Percentiles rank a stretch among this genome's conserved stretches.
These are phyloP conservation scores for Drosophila albomicans DNA, from an alignment of 1,140 invertebrate species.

Conservation along the genomic window DNA sequence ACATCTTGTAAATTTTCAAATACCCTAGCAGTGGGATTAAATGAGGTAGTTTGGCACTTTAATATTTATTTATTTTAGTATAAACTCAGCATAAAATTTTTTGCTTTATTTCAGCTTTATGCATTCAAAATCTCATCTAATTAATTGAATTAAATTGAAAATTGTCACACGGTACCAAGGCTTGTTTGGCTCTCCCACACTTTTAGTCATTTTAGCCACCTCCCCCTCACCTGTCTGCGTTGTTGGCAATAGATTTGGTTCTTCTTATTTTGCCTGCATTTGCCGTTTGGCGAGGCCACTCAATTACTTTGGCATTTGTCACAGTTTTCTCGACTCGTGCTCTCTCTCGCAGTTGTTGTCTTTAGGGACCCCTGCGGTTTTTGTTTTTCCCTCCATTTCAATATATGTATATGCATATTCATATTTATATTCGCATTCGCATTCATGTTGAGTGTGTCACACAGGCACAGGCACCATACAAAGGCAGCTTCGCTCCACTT, in stretches of 20 bases:
- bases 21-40: background rate
- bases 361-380: constrained; percentile 32
- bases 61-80: background rate
- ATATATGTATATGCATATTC: constrained; percentile 10
- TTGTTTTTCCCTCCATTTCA: constrained; percentile 26
- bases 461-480: background rate
- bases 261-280: constrained; percentile 29
- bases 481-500: constrained; percentile 48
- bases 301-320: constrained; percentile 62
- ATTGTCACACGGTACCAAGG: constrained; percentile 44
- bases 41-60: background rate
- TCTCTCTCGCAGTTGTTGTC: background rate
- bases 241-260: constrained; percentile 26
- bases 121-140: constrained; percentile 52
- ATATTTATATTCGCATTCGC: constrained; percentile 5
- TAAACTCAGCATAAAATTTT: background rate
- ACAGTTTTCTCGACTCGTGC: constrained; percentile 29
- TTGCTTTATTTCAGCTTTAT: background rate
- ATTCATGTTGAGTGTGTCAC: constrained; percentile 15
- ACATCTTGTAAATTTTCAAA: background rate
- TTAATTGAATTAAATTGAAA: constrained; percentile 59
- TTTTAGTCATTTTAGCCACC: background rate
- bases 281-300: constrained; percentile 25
- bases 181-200: constrained; percentile 9
- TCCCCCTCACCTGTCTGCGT: constrained; percentile 7